Base-by-base conservation (phyloP, 2,113 vertebrate species). In the Blennius ocellaris region DNA sequence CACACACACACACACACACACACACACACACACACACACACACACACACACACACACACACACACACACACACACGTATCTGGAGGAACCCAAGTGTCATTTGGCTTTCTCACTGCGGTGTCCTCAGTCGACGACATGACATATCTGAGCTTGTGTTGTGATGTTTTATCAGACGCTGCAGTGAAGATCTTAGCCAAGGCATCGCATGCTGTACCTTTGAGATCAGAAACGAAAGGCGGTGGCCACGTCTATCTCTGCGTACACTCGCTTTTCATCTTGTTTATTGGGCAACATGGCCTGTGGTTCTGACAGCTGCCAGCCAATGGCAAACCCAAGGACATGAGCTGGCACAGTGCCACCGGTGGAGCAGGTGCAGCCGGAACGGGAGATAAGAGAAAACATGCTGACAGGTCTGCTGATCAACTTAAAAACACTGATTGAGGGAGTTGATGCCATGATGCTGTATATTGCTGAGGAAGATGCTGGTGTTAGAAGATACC, bases 361-460 rank as follows among this genome's bases (percentile, higher is more conserved):
- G 0, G 38, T 5, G 78, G 63, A 90, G 91, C 91, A 92, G 91
- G 91, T 92, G 91, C 86, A 88, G 74, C 80, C 64, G 60, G 67
- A 71, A 44, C 7, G 53, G 48, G 44, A 82, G 84, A 90, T 89
- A 89, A 85, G 60, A 55, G 58, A 54, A 56, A 51, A 76, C 64
- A 75, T 59, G 61, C 53, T 58, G 81, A 87, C 76, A 80, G 84
- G 84, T 78, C 77, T 69, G 68, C 54, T 37, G 15, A 77, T 82
- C 79, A 70, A 78, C 71, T 78, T 76, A 66, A 83, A 84, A 83
- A 61, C 77, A 62, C 69, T 76, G 79, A 87, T 82, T 80, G 55
- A 73, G 73, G 56, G 30, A 38, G 53, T 77, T 53, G 65, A 74
- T 63, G 51, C 3, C 0, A 38, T 41, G 8, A 49, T 65, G 38